These are phyloP conservation scores for Erpornis zantholeuca DNA, from an alignment of 2,113 vertebrate genomes.

Conservation along the genomic window DNA sequence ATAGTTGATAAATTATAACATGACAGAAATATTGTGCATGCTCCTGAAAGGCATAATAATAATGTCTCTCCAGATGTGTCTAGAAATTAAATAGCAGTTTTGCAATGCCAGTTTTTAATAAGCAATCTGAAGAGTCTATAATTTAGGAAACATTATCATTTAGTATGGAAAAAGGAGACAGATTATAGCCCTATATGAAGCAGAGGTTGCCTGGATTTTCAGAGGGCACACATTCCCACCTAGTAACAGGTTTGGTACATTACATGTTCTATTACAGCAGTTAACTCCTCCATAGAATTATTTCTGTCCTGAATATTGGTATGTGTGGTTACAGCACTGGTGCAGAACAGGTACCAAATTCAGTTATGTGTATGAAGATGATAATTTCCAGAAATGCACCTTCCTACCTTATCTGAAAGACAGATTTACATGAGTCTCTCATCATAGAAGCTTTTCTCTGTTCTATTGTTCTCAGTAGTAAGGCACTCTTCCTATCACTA, in stretches of 20 bases:
- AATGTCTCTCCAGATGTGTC: neutral
- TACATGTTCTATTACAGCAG: neutral
- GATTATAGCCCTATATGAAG: neutral
- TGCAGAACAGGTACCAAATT: neutral
- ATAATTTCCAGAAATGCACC: neutral
- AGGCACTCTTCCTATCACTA: neutral
- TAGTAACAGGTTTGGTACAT: neutral
- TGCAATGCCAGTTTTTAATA: conserved; percentile 11
- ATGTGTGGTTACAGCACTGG: neutral
- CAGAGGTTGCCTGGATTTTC: neutral
- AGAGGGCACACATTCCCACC: neutral
- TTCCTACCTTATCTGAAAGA: neutral
- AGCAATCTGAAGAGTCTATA: neutral
- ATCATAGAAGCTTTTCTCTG: neutral
- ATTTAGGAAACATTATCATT: neutral
- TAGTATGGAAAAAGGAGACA: neutral
- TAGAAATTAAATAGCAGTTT: conserved; percentile 8
- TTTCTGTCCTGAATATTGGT: neutral
- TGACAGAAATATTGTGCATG: neutral
- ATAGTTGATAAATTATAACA: neutral
- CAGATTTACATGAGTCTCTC: neutral
- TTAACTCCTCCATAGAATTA: neutral
- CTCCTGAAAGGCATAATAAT: neutral
- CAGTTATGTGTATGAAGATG: neutral
- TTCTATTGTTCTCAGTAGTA: neutral